Base-by-base conservation (phyloP, 2,888 invertebrate species). In the Eupsilia transversa region DNA sequence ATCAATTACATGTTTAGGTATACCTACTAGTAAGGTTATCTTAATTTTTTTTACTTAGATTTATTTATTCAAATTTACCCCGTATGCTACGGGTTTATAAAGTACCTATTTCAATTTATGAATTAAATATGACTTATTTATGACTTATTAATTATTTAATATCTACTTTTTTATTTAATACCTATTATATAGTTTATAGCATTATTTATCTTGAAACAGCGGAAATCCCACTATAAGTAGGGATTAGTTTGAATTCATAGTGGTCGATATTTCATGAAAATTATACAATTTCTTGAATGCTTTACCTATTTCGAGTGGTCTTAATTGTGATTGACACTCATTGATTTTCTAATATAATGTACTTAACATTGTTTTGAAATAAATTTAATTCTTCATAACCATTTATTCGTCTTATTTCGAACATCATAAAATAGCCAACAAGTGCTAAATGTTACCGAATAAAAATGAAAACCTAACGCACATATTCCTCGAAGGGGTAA, bases 91-190 rank as follows among this genome's bases (percentile, higher is more conserved):
- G 27, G 17, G 6, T 65, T 46, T 74, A 43, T 43, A 43, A 43
- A 43, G 17, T 43, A n/a, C n/a, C n/a, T n/a, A 33, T 49, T 65
- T 49, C 3, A 64, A 54, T 46, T 75, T 56, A 75, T 46, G 23
- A 38, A 20, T 56, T 3, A 30, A 52, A n/a, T 20, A 33, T 30
- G 27, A 56, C 30, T 54, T 74, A 52, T 49, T 49, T 49, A 35
- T n/a, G n/a, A 20, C 38, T 38, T 38, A 38, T 6, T 38, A n/a
- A n/a, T 46, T 46, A 38, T 38, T 38, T 38, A 38, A 38, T 38
- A 46, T 46, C 46, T 49, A 59, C 12, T 14, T 30, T 30, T 23
- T 38, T 67, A 33, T 68, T 69, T 72, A 17, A 56, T 72, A 27
- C 3, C 7, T 23, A 49, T 33, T 57, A 65, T 27, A 27, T 76